Evolutionary conservation across 2,113 vertebrate species (phyloP).

Genomic region (Pygoscelis antarcticus): DNA sequence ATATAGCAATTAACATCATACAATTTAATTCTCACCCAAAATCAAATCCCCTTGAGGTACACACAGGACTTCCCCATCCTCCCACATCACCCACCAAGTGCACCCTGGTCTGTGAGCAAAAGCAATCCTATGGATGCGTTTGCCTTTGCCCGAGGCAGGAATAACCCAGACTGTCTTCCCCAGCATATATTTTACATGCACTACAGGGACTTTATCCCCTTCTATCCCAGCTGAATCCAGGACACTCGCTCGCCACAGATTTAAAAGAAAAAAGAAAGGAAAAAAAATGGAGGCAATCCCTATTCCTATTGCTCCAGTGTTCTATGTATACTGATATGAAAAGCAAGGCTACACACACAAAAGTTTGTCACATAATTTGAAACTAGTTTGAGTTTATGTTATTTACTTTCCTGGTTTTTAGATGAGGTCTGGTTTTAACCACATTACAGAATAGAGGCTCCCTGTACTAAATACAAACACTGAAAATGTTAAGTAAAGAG

Average conservation of each 20-base stretch:
- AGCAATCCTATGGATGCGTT: too few species aligned
- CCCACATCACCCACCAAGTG: too few species aligned
- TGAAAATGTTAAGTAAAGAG: constrained; percentile 61
- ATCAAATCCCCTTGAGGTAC: too few species aligned
- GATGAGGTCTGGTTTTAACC: constrained; percentile 69
- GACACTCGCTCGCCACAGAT: not conserved
- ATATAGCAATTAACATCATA: too few species aligned
- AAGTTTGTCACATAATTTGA: constrained; percentile 12
- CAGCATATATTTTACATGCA: too few species aligned
- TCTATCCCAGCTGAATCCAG: too few species aligned
- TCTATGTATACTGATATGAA: not conserved
- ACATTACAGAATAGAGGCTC: constrained; percentile 69
- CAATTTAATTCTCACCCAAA: too few species aligned
- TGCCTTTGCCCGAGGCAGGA: too few species aligned
- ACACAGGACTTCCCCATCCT: too few species aligned
- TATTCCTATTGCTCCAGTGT: not conserved
- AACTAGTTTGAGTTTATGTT: constrained; percentile 40
- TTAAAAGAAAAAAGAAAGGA: not conserved
- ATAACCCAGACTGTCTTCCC: too few species aligned
- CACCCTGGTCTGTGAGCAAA: too few species aligned
- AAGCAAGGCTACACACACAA: constrained; percentile 8
- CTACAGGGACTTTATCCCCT: too few species aligned
- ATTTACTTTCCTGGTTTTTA: constrained; percentile 70
- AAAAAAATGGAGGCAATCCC: not conserved
- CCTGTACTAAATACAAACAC: constrained; percentile 64